Percentiles rank a stretch among this genome's conserved stretches.
Conservation (phyloP, 1,140 invertebrate genomes). For the Dendrolimus punctatus region DNA sequence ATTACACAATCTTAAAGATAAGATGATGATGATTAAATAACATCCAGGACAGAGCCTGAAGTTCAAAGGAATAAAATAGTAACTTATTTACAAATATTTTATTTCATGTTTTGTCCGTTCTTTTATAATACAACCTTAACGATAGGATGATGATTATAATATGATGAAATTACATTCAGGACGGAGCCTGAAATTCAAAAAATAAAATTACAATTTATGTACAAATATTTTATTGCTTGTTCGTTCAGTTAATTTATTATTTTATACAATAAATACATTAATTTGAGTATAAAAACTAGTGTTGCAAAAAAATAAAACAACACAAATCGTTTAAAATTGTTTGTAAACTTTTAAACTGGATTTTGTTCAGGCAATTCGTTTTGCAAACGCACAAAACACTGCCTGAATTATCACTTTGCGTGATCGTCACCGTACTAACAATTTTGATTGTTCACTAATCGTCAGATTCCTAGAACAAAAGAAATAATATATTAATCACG, state of each 20-base stretch:
- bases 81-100: too few relatives aligned
- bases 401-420: slow-evolving; percentile 18
- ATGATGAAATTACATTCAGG: too few relatives aligned
- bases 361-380: slow-evolving; percentile 25
- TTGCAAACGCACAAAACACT: slow-evolving; percentile 36
- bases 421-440: slow-evolving; percentile 29
- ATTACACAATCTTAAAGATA: slow-evolving; percentile 10
- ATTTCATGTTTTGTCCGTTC: too few relatives aligned
- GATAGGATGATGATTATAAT: too few relatives aligned
- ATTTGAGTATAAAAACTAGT: slow-evolving; percentile 64
- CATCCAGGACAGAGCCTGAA: too few relatives aligned
- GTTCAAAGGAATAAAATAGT: too few relatives aligned
- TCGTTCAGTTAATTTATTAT: slow-evolving; percentile 48
- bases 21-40: too few relatives aligned
- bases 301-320: slow-evolving; percentile 56
- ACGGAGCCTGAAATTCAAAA: slow-evolving; percentile 3
- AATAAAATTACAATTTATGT: slow-evolving; percentile 37
- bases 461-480: neutral
- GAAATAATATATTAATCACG: too few relatives aligned
- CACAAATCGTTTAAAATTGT: slow-evolving; percentile 46
- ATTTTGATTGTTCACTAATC: slow-evolving; percentile 51
- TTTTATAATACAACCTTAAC: too few relatives aligned
- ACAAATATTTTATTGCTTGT: slow-evolving; percentile 67
- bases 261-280: slow-evolving; percentile 69
- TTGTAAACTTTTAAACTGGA: slow-evolving; percentile 33